phyloP scores from a whole-genome alignment of 2,888 invertebrate genomes.

The Stenichneumon culpator region DNA sequence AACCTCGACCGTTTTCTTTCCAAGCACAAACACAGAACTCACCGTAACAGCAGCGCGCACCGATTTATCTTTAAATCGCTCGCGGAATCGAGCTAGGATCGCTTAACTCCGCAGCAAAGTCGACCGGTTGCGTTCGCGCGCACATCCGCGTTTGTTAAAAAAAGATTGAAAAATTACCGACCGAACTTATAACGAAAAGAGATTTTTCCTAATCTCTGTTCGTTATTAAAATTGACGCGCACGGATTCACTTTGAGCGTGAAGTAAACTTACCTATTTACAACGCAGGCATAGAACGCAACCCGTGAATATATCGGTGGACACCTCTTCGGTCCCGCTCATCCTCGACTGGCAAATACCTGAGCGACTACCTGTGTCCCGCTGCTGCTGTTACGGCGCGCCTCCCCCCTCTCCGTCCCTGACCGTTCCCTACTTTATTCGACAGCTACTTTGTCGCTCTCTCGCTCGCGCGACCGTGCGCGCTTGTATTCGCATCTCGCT shows the following conservation, averaged over 20 bases:
- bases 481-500: background rate
- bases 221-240: background rate
- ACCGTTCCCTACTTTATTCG: conserved; percentile 49
- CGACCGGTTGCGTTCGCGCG: conserved; percentile 37
- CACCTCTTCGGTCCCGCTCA: conserved; percentile 80
- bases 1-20: conserved; percentile 13
- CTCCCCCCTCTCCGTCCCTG: conserved; percentile 60
- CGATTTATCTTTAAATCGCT: conserved; percentile 20
- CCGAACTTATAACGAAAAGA: background rate
- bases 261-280: conserved; percentile 80
- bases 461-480: conserved; percentile 44
- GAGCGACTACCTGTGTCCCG: conserved; percentile 76
- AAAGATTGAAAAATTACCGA: conserved; percentile 33
- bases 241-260: conserved; percentile 48
- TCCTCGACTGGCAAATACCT: conserved; percentile 82
- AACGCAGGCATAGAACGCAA: conserved; percentile 73
- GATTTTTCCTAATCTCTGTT: background rate
- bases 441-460: conserved; percentile 17
- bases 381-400: conserved; percentile 56
- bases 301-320: conserved; percentile 57
- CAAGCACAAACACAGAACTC: conserved; percentile 28
- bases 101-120: background rate
- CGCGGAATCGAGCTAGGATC: background rate
- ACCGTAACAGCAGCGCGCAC: conserved; percentile 21
- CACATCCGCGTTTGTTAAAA: conserved; percentile 43